A percentile compares a stretch with the other conserved stretches of the same genome.
Conservation (phyloP, 2,797 vertebrate species). For the Luscinia megarhynchos region DNA sequence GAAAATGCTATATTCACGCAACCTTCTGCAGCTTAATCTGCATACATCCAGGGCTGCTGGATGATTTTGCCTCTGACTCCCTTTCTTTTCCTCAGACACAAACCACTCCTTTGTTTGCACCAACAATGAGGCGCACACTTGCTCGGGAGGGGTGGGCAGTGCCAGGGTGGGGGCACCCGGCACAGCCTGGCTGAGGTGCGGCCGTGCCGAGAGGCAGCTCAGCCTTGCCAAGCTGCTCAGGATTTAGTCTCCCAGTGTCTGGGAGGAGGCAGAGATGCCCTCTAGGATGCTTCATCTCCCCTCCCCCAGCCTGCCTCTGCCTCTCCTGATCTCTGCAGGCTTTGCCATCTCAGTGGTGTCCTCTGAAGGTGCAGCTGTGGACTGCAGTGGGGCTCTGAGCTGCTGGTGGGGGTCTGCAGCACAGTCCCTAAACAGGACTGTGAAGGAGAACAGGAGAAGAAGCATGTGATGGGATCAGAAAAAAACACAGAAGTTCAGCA, state of each 20-base stretch:
- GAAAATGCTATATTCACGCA: neutral
- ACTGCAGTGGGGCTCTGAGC: neutral
- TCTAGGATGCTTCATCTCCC: slow-evolving; percentile 39
- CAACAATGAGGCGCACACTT: slow-evolving; percentile 50
- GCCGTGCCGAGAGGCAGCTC: neutral
- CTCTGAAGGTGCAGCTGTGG: slow-evolving; percentile 15
- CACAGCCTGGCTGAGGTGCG: neutral
- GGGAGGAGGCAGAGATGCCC: slow-evolving; percentile 36
- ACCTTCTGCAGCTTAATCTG: slow-evolving; percentile 44
- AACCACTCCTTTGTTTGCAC: slow-evolving; percentile 58
- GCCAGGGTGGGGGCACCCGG: neutral
- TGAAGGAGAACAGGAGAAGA: no score
- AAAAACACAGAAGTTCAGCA: neutral
- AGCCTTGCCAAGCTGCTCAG: neutral
- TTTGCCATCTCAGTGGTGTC: neutral
- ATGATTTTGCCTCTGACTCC: slow-evolving; percentile 30
- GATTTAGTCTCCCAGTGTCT: neutral
- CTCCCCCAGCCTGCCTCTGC: neutral
- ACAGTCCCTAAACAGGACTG: neutral
- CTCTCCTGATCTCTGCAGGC: neutral
- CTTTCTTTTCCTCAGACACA: slow-evolving; percentile 3
- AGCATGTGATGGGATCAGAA: neutral
- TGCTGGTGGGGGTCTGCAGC: neutral
- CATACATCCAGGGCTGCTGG: neutral
- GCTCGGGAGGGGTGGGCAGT: slow-evolving; percentile 26